Conservation (phyloP, 2,888 invertebrate genomes). For the Gasteruption jaculator region DNA sequence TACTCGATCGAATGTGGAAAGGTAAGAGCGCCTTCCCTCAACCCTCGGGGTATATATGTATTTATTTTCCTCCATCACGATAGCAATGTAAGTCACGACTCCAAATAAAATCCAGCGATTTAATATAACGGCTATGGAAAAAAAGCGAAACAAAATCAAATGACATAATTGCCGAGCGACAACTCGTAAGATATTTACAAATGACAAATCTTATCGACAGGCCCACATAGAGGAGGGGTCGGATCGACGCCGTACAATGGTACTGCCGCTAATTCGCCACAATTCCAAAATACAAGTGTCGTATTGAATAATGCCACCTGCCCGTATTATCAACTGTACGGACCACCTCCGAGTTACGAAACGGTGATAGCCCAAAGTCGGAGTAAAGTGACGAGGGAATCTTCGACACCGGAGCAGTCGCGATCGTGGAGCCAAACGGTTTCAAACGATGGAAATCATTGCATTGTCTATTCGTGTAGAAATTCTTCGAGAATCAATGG, state of each 20-base stretch:
- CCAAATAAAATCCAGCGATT: no score
- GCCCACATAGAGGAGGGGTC: slow-evolving; percentile 41
- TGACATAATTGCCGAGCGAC: not conserved
- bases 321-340: slow-evolving; percentile 52
- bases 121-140: no score
- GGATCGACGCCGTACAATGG: slow-evolving; percentile 33
- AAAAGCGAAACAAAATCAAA: slow-evolving; percentile 1
- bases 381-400: slow-evolving; percentile 38
- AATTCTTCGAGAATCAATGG: no score
- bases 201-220: slow-evolving; percentile 24
- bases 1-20: slow-evolving; percentile 51
- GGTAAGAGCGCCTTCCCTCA: slow-evolving; percentile 30
- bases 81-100: no score
- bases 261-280: slow-evolving; percentile 38
- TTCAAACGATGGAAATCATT: no score
- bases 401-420: slow-evolving; percentile 38
- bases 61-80: no score
- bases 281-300: slow-evolving; percentile 46
- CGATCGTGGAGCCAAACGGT: no score
- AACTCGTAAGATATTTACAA: not conserved
- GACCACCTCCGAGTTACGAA: slow-evolving; percentile 54
- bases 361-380: slow-evolving; percentile 50
- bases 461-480: no score
- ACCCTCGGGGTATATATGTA: no score
- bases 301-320: slow-evolving; percentile 46